Evolutionary conservation across 2,888 invertebrate species (phyloP).

Genomic region (Drosophila paracracens): DNA sequence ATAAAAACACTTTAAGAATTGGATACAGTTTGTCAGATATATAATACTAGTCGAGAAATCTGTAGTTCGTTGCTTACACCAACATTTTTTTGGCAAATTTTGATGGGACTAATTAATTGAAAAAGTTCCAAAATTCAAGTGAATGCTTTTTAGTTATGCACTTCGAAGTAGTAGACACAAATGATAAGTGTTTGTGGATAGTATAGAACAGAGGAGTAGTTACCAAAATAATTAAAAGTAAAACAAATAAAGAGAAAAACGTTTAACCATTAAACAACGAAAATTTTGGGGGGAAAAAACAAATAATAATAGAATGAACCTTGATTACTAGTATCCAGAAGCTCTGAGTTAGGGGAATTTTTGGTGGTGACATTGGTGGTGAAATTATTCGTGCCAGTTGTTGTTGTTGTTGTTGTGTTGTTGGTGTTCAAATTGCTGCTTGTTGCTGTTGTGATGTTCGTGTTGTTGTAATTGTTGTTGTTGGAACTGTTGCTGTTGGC

Average conservation of each 20-base stretch:
- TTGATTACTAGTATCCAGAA: slow-evolving; percentile 83
- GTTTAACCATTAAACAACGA: slow-evolving; percentile 25
- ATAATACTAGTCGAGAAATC: background rate
- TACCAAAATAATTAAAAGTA: slow-evolving; percentile 3
- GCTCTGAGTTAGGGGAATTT: slow-evolving; percentile 82
- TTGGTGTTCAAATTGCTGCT: slow-evolving; percentile 61
- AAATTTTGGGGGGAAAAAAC: background rate
- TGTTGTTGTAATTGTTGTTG: slow-evolving; percentile 56
- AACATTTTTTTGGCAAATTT: background rate
- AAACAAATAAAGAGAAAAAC: slow-evolving; percentile 19
- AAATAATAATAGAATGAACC: slow-evolving; percentile 80
- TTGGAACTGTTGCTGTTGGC: slow-evolving; percentile 57
- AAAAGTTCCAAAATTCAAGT: background rate
- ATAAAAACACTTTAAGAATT: background rate
- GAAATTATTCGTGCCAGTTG: slow-evolving; percentile 76
- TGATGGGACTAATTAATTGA: background rate
- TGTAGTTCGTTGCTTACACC: background rate
- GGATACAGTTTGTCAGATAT: background rate
- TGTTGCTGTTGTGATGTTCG: slow-evolving; percentile 60
- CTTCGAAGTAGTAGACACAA: background rate
- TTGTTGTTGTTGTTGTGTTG: slow-evolving; percentile 48
- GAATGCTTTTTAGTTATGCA: slow-evolving; percentile 2
- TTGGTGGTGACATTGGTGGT: slow-evolving; percentile 80
- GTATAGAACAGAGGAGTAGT: background rate
- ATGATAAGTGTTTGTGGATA: slow-evolving; percentile 4